Evolutionary conservation across 2,797 vertebrate species (phyloP).

Genomic region (Phoxinus dragarum): DNA sequence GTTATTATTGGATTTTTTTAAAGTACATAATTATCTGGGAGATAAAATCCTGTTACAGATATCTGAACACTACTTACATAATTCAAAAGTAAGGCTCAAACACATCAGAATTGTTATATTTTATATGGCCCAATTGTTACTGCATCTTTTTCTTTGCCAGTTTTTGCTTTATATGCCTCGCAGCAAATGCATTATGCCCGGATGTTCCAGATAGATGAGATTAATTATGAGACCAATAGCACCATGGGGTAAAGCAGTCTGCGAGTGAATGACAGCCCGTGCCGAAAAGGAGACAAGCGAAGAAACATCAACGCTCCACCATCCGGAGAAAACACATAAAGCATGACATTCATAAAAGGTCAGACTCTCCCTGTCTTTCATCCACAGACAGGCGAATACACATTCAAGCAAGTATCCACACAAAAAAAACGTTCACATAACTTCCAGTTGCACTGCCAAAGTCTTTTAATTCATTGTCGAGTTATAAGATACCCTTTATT

Average conservation of each 20-base stretch:
- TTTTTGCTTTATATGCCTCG: conserved; percentile 34
- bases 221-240: conserved; percentile 40
- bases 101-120: background rate
- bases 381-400: conserved; percentile 26
- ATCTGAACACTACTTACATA: background rate
- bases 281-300: conserved; percentile 22
- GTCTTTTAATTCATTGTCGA: background rate
- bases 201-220: conserved; percentile 29
- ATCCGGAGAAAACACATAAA: conserved; percentile 52
- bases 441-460: background rate
- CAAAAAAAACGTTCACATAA: background rate
- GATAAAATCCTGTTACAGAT: background rate
- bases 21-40: background rate
- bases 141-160: background rate
- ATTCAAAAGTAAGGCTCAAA: background rate
- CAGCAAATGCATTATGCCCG: conserved; percentile 10
- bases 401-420: conserved; percentile 9
- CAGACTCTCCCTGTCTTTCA: conserved; percentile 51
- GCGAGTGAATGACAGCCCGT: conserved; percentile 54
- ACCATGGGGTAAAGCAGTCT: conserved; percentile 40
- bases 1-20: background rate
- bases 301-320: conserved; percentile 42
- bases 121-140: background rate
- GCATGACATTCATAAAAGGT: conserved; percentile 67
- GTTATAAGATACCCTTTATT: background rate